These are phyloP conservation scores for Tadarida brasiliensis DNA, from an alignment of 2,797 vertebrate species.

Conservation along the genomic window DNA sequence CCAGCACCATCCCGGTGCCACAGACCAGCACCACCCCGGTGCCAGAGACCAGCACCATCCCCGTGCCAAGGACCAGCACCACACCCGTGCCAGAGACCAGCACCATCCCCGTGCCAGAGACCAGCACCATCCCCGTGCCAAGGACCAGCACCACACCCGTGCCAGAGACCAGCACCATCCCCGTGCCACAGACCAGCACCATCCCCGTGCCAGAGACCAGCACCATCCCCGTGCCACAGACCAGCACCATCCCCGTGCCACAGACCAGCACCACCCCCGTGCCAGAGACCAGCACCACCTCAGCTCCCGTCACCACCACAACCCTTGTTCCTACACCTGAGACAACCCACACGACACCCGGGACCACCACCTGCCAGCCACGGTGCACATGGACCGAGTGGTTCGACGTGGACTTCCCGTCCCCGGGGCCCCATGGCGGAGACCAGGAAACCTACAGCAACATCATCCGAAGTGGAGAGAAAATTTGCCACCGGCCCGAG, in stretches of 20 bases:
- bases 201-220: not conserved
- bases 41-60: fast-evolving
- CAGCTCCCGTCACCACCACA: fast-evolving
- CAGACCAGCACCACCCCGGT: not conserved
- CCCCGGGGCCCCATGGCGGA: constrained; percentile 33
- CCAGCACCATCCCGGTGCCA: not conserved
- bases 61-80: not conserved
- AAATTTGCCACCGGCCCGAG: constrained; percentile 26
- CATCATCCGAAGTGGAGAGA: constrained; percentile 57
- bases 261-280: not conserved
- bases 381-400: constrained; percentile 79
- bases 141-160: fast-evolving
- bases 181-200: not conserved
- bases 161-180: no score
- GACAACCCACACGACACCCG: fast-evolving
- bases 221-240: not conserved
- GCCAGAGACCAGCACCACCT: not conserved
- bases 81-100: fast-evolving
- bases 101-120: not conserved
- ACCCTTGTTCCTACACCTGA: fast-evolving
- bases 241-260: not conserved
- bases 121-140: not conserved
- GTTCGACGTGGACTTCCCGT: constrained; percentile 78
- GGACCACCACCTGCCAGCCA: not conserved
- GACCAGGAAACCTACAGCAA: constrained; percentile 77